Conservation (phyloP, 2,888 invertebrate genomes). For the Drosophila nigricruria region DNA sequence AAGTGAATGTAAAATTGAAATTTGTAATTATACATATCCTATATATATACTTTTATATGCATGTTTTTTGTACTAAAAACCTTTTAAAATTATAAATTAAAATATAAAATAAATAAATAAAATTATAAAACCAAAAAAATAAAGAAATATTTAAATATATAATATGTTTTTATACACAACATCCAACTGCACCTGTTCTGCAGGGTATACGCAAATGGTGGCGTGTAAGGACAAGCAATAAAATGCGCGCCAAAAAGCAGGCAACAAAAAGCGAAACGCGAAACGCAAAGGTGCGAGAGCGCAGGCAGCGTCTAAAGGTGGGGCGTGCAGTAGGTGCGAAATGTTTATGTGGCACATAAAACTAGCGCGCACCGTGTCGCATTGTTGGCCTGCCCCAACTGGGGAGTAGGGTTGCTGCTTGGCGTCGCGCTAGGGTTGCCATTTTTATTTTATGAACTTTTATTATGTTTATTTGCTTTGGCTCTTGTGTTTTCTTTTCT, state of each 20-base stretch:
- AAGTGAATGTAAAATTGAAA: no score
- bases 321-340: conserved; percentile 35
- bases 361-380: conserved; percentile 72
- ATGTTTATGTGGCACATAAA: conserved; percentile 77
- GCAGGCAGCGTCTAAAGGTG: neutral
- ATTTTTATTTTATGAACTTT: conserved; percentile 76
- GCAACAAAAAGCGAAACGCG: conserved; percentile 39
- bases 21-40: no score
- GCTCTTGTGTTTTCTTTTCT: conserved; percentile 8
- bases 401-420: conserved; percentile 6
- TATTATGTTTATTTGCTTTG: conserved; percentile 70
- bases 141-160: neutral
- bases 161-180: neutral
- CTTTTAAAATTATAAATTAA: no score
- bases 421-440: conserved; percentile 31
- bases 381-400: conserved; percentile 50
- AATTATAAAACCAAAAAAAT: no score
- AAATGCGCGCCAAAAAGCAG: conserved; percentile 79
- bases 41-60: no score
- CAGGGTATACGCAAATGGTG: conserved; percentile 35
- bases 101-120: no score
- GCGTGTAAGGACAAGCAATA: conserved; percentile 64
- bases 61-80: no score
- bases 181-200: neutral
- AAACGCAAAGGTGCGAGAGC: conserved; percentile 21